These are phyloP conservation scores for Edolisoma coerulescens DNA, from an alignment of 2,113 vertebrate species.

Conservation along the genomic window DNA sequence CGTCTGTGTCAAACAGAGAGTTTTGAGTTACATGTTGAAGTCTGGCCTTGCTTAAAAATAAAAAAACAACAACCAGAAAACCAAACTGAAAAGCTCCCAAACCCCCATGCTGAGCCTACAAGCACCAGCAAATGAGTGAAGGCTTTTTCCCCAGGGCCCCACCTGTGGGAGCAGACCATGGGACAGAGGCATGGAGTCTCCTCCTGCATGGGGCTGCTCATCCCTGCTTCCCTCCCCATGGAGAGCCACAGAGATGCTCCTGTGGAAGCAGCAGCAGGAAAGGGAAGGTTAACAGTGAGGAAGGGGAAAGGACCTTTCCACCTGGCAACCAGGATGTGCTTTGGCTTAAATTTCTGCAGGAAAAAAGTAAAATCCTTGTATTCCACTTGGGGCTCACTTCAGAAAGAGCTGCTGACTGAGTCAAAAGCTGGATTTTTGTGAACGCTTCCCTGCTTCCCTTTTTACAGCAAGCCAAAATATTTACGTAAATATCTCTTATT, in stretches of 20 bases:
- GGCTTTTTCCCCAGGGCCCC: not conserved
- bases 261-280: not conserved
- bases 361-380: not conserved
- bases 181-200: not conserved
- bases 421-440: not conserved
- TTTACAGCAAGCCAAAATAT: not conserved
- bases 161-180: not conserved
- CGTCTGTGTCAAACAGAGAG: rapidly evolving
- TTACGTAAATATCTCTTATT: constrained; percentile 45
- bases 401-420: constrained; percentile 6
- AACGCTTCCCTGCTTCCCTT: not conserved
- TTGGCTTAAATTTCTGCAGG: not conserved
- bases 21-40: not conserved
- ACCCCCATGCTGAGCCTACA: not conserved
- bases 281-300: rapidly evolving
- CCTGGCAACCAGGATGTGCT: not conserved
- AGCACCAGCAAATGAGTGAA: not conserved
- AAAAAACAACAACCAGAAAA: not conserved
- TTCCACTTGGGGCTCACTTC: not conserved
- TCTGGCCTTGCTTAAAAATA: not conserved
- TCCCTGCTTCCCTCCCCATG: not conserved
- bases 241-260: not conserved
- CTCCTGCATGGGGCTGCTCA: not conserved
- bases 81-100: not conserved
- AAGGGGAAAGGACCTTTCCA: not conserved